Conservation (phyloP, 2,113 vertebrate genomes). For the Calyptommatus sinebrachiatus region DNA sequence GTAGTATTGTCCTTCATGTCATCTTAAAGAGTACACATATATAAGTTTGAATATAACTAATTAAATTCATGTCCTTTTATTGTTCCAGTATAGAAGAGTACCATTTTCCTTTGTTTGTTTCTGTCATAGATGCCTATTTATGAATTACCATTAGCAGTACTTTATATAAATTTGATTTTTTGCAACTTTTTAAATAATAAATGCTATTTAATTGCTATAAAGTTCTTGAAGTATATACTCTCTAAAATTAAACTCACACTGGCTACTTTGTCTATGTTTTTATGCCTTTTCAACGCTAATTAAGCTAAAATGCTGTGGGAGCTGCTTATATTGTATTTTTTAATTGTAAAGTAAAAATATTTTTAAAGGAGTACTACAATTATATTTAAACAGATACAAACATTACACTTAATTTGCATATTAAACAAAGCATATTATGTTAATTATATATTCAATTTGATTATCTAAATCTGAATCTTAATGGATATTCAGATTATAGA, state of each 20-base stretch:
- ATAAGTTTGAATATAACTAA: background rate
- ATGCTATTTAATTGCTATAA: too few species aligned
- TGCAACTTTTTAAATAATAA: too few species aligned
- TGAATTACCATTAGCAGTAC: background rate
- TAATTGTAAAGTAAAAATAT: too few species aligned
- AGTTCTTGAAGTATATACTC: too few species aligned
- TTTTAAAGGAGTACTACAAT: background rate
- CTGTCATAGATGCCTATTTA: background rate
- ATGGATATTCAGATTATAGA: conserved; percentile 45
- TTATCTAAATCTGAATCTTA: conserved; percentile 60
- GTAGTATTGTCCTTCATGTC: background rate
- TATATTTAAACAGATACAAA: background rate
- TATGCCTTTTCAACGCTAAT: too few species aligned
- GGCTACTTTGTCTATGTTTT: too few species aligned
- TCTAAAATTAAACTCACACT: too few species aligned
- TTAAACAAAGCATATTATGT: conserved; percentile 45
- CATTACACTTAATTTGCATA: conserved; percentile 22
- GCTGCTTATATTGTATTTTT: too few species aligned
- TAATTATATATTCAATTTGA: conserved; percentile 51
- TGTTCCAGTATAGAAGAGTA: too few species aligned
- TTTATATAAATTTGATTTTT: background rate
- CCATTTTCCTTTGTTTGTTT: too few species aligned
- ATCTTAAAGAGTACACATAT: background rate
- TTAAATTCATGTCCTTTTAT: background rate
- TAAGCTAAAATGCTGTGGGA: too few species aligned